Percentiles rank a stretch among this genome's conserved stretches.
Conservation (phyloP, 2,113 vertebrate genomes). For the Mustela lutreola region DNA sequence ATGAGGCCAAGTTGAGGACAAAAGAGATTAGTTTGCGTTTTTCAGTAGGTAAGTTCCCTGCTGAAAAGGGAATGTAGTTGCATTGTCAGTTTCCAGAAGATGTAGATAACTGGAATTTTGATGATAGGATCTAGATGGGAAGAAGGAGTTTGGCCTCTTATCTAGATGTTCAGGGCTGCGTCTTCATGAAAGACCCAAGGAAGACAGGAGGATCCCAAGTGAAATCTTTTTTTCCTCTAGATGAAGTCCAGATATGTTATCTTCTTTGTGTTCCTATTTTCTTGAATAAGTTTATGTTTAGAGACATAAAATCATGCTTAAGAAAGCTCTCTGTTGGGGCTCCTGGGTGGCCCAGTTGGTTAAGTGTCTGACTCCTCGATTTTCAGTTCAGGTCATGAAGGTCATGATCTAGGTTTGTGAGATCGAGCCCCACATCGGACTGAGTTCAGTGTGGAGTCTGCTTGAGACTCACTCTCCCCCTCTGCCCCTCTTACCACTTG, state of each 20-base stretch:
- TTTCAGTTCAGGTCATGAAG: not conserved
- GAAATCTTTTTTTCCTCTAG: not conserved
- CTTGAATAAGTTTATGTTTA: slow-evolving; percentile 38
- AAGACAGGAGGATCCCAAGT: not conserved
- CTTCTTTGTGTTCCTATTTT: not conserved
- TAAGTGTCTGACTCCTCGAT: no score
- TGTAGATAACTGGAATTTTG: not conserved
- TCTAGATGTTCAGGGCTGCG: not conserved
- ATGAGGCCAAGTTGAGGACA: not conserved
- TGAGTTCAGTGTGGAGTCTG: not conserved
- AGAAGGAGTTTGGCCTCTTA: not conserved
- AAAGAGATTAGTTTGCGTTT: not conserved
- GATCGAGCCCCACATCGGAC: no score
- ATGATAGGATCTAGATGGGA: not conserved
- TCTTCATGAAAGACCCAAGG: not conserved
- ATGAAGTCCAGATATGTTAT: not conserved
- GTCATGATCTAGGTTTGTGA: no score
- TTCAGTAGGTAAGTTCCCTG: not conserved
- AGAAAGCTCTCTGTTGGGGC: not conserved
- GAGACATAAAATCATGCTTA: not conserved
- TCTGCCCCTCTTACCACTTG: not conserved
- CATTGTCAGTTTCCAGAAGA: not conserved
- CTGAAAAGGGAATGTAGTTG: not conserved
- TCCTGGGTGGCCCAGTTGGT: not conserved
- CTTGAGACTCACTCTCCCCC: not conserved